Evolutionary conservation across 2,888 invertebrate species (phyloP), one percentile per base, ranked within the genome.

Genomic region (Junonia oenone): DNA sequence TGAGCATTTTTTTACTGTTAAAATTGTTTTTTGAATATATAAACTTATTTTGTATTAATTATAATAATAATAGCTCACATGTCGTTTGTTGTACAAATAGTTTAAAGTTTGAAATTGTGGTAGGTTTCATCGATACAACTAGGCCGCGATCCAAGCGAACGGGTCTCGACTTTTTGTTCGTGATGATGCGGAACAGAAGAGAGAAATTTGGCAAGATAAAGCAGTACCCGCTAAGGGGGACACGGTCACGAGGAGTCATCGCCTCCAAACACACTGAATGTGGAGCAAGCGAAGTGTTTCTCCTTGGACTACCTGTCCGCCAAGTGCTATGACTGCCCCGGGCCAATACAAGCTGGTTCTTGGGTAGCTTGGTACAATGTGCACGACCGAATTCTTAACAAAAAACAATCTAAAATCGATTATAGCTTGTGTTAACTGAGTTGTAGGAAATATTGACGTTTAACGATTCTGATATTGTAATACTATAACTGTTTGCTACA

Each of bases 191-290:
- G 80, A 83, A 84, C 86, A 82, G 82, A 83, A 79, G 83, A 85
- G 87, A 86, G 87, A 88, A 89, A 89, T 90, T 89, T 74, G 84
- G 83, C 76, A 76, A 83, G 86, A 84, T 83, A 81, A 83, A 81
- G 81, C 83, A 80, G 81, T 76, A 78, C 78, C 82, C 75, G 75
- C 65, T 81, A 86, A 87, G 81, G 84, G 78, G 88, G 87, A 79
- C 88, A 82, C 84, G 86, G 87, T 86, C 88, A 86, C 81, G 76
- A 83, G 76, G 79, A 86, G 87, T 87, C 87, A 87, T 84, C 87
- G 87, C 81, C 82, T 86, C 75, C 78, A 69, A 85, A 83, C 79
- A 76, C 71, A 72, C 74, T 68, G 72, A 82, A 88, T 87, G 83
- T 86, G 75, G 88, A 87, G 81, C 86, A 72, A 76, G 73, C 78